phyloP scores from a whole-genome alignment of 2,797 vertebrate genomes.

The Semaprochilodus insignis region DNA sequence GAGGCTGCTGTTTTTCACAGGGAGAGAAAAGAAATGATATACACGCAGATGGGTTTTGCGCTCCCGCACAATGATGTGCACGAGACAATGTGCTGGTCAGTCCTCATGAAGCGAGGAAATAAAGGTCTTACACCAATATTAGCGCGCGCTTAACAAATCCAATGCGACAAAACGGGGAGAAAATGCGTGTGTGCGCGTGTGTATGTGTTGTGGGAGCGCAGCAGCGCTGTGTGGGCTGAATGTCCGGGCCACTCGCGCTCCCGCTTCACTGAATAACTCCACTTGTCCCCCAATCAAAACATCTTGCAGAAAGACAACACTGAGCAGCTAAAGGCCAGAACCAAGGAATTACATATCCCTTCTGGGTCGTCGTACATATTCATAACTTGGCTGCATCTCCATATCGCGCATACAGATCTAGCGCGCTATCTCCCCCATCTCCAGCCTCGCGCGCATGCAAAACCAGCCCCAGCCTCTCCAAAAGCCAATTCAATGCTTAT shows the following conservation, averaged over 20 bases:
- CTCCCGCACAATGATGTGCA: background rate
- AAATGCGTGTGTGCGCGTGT: background rate
- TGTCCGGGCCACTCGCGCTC: conserved; percentile 60
- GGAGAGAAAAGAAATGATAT: background rate
- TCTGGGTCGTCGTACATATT: conserved; percentile 77
- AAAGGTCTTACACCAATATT: background rate
- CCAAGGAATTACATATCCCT: conserved; percentile 32
- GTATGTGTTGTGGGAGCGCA: conserved; percentile 26
- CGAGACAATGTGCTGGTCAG: background rate
- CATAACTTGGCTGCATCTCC: conserved; percentile 76
- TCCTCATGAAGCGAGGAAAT: background rate
- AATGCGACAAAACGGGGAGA: conserved; percentile 40
- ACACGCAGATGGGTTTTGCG: conserved; percentile 30
- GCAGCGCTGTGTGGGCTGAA: conserved; percentile 3
- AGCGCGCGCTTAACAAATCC: conserved; percentile 21
- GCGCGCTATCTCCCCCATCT: conserved; percentile 61
- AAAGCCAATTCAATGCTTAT: background rate
- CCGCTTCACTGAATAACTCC: conserved; percentile 58
- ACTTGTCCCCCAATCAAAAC: conserved; percentile 63
- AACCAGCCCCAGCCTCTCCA: conserved; percentile 36
- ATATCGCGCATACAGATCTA: conserved; percentile 79
- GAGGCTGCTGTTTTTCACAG: conserved; percentile 63
- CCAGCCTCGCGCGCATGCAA: conserved; percentile 54
- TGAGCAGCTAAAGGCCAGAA: background rate
- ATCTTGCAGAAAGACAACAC: background rate